Evolutionary conservation across 53 echinoderm and acorn worm species (phyloP), one percentile per base, ranked within the genome.

Genomic region (Zoroaster sp.): DNA sequence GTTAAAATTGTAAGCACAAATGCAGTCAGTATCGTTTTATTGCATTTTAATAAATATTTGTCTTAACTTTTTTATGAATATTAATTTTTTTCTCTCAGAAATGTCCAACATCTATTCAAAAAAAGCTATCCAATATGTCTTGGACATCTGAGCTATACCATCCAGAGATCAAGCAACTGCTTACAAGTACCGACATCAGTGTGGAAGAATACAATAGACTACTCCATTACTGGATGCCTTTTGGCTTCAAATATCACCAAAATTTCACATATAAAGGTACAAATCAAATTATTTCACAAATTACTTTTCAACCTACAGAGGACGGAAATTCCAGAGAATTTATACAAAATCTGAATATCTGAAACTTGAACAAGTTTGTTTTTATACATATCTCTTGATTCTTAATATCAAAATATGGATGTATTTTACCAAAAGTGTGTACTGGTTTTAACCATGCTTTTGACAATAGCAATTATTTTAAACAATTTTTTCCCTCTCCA

Each of bases 241-340:
- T 93, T 86, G 93, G 93, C 5, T 93, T 70, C 59, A 75, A 77
- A 13, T 93, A 89, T 54, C 83, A 86, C 18, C 33, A 72, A 20
- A 77, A 89, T 20, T 46, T 93, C n/a, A 66, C 87, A 65, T 89
- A 89, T 67, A 55, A 89, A 77, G 93, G 93, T 93, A 73, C 63
- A 23, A 23, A 25, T 59, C 63, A 23, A 25, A 23, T 28, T 59
- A 4, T 7, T 59, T 59, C 9, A 28, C 28, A 28, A 59, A 59
- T 28, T 12, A 25, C 7, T 1, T 59, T 21, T 55, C n/a, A n/a
- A n/a, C n/a, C n/a, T n/a, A n/a, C n/a, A n/a, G n/a, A n/a, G n/a
- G n/a, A n/a, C n/a, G n/a, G n/a, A n/a, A n/a, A n/a, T n/a, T n/a
- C n/a, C n/a, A n/a, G n/a, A n/a, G n/a, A n/a, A n/a, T n/a, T n/a